phyloP scores from a whole-genome alignment of 2,888 invertebrate species.

The Lucinisca nassula region DNA sequence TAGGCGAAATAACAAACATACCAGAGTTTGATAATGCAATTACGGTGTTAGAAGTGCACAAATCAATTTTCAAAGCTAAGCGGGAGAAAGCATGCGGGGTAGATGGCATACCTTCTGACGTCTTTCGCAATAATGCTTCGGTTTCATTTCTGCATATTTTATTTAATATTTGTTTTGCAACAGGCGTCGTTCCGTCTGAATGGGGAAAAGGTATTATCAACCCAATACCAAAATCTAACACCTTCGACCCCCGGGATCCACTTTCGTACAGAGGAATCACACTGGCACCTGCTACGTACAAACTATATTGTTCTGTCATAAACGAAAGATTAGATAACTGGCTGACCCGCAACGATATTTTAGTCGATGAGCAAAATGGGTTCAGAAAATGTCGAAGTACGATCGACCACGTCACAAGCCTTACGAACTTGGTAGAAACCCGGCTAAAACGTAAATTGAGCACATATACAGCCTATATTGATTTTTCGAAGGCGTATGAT shows the following conservation, averaged over 20 bases:
- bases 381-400: constrained; percentile 32
- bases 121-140: constrained; percentile 33
- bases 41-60: background rate
- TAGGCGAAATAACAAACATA: background rate
- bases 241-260: constrained; percentile 28
- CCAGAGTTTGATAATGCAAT: background rate
- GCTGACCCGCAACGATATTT: background rate
- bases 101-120: constrained; percentile 31
- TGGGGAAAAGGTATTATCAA: constrained; percentile 42
- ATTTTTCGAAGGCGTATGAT: constrained; percentile 38
- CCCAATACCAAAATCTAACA: constrained; percentile 32
- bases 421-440: constrained; percentile 25
- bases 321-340: constrained; percentile 16
- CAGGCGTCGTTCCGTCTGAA: constrained; percentile 26
- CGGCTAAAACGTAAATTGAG: background rate
- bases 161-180: constrained; percentile 45
- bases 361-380: constrained; percentile 48
- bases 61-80: constrained; percentile 28
- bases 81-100: constrained; percentile 33
- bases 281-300: constrained; percentile 21
- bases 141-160: constrained; percentile 23
- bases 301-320: constrained; percentile 35
- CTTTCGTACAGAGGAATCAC: constrained; percentile 46
- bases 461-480: constrained; percentile 41
- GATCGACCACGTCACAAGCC: constrained; percentile 20